Evolutionary conservation across 1,140 invertebrate species (phyloP), one percentile per base, ranked within the genome.

Genomic region (Caerostris darwini): DNA sequence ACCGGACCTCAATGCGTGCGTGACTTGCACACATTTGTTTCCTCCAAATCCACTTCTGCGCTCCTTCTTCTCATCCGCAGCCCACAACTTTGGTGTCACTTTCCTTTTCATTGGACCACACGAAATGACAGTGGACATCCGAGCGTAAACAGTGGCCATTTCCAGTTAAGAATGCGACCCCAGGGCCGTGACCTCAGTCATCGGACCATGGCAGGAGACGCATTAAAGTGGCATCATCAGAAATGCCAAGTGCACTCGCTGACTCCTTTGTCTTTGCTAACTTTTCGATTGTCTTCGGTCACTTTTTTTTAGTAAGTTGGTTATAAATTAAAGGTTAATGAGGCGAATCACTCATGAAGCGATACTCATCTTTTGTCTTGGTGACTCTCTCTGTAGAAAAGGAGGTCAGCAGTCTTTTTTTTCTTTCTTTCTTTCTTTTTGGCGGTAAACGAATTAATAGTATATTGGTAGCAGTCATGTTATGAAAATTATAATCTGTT

Each of bases 51-150:
- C 82, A 56, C 53, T 56, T 83, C 7, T 14, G 4, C 19, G n/a
- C 3, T 53, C 71, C 71, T n/a, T 56, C 56, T 14, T 3, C 82
- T 14, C 14, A 7, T 83, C 53, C 17, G 57, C 54, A 34, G 14
- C 56, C 82, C 54, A 17, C 54, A n/a, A 83, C 57, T 83, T 58
- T 7, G 54, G 82, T 83, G 82, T 83, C 82, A 83, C 82, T 83
- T 83, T 83, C 82, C 82, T 54, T 57, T 54, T 83, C 82, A 17
- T 10, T 10, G 82, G 3, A 56, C 82, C 82, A 56, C n/a, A 34
- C 54, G 14, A 83, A 57, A 58, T 58, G 82, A 83, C 53, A 77
- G 14, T 8, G 50, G 50, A 34, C 71, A 77, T 5, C 54, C 54
- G 57, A 57, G 53, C 82, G 54, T 85, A 58, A 61, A 87, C 7